Conservation (phyloP, 2,797 vertebrate species). For the Emydoidea blandingii region DNA sequence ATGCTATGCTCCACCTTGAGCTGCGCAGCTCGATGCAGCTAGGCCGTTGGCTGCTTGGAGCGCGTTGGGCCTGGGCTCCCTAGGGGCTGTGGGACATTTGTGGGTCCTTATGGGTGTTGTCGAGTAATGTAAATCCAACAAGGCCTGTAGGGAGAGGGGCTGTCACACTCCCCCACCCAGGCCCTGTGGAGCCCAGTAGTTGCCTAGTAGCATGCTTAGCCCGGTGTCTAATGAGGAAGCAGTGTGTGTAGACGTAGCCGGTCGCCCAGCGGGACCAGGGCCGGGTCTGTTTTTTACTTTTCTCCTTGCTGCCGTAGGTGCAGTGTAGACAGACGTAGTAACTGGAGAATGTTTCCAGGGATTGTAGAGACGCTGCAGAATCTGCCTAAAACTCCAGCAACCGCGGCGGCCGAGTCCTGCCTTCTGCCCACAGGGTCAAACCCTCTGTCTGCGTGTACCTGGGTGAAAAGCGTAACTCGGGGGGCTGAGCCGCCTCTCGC, state of each 20-base stretch:
- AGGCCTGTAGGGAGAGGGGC: not conserved
- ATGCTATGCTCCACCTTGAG: not conserved
- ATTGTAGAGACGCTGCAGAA: not conserved
- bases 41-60: not conserved
- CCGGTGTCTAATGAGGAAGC: not conserved
- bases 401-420: not conserved
- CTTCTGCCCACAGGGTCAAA: not conserved
- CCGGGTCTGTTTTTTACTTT: not conserved
- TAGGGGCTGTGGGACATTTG: not conserved
- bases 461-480: not conserved
- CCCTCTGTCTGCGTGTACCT: not conserved
- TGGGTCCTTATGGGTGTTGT: not conserved
- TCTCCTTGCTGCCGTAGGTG: accelerated
- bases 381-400: accelerated
- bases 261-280: not conserved
- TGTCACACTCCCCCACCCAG: accelerated
- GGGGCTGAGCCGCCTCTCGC: not conserved
- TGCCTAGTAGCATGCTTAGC: not conserved
- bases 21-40: not conserved
- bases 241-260: not conserved
- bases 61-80: no score
- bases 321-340: not conserved
- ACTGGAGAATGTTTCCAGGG: not conserved
- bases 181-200: not conserved
- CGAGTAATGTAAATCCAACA: not conserved